Evolutionary conservation across 2,797 vertebrate genomes (phyloP).

Genomic region (Channallabes apus): DNA sequence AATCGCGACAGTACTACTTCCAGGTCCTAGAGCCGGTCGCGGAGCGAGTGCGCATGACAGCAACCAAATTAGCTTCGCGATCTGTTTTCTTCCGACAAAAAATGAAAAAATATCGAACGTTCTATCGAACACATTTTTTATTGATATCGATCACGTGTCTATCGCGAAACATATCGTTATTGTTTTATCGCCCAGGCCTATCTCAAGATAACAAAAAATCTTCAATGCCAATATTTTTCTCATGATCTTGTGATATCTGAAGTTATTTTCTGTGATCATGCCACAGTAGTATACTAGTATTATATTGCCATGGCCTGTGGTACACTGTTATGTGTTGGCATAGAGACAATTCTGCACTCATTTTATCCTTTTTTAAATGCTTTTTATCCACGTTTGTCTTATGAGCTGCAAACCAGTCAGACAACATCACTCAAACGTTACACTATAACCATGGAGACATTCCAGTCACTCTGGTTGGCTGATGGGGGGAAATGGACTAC

Average conservation of each 20-base stretch:
- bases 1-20: no score
- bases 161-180: no score
- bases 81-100: no score
- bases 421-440: background rate
- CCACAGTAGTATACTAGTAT: background rate
- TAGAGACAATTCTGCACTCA: background rate
- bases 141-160: no score
- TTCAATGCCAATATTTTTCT: background rate
- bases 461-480: background rate
- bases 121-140: no score
- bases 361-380: background rate
- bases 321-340: background rate
- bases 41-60: no score
- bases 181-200: no score
- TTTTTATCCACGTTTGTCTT: background rate
- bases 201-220: background rate
- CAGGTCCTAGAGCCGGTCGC: no score
- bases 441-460: background rate
- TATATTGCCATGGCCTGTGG: background rate
- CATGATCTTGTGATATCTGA: background rate
- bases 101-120: no score
- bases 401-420: background rate
- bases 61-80: no score
- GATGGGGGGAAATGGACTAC: background rate
- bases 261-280: background rate